phyloP scores from a whole-genome alignment of 2,888 invertebrate species.

The Stramonita haemastoma region DNA sequence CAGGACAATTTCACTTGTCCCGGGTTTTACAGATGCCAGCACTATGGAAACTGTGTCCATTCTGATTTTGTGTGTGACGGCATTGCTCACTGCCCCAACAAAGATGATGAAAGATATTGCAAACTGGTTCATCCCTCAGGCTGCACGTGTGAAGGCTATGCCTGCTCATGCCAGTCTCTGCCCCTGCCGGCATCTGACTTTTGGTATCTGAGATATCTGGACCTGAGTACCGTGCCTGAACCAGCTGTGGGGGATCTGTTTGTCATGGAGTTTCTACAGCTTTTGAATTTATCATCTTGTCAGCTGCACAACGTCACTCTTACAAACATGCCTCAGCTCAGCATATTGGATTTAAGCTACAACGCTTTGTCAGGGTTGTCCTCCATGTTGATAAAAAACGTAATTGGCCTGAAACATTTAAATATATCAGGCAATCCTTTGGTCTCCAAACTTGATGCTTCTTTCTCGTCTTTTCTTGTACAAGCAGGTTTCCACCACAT shows the following conservation, averaged over 20 bases:
- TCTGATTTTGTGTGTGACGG: background rate
- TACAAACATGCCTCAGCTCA: constrained; percentile 20
- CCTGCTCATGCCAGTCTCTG: background rate
- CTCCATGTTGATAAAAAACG: constrained; percentile 1
- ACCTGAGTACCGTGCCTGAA: background rate
- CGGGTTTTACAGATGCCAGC: background rate
- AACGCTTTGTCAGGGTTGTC: background rate
- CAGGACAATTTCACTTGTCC: background rate
- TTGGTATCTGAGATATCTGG: constrained; percentile 14
- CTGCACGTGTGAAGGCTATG: background rate
- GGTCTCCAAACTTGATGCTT: background rate
- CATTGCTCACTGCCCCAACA: background rate
- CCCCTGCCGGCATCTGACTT: background rate
- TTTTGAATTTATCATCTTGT: background rate
- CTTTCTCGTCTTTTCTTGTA: background rate
- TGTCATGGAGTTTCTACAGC: background rate
- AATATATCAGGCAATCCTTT: constrained; percentile 27
- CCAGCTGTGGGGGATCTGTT: background rate
- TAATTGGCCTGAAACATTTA: constrained; percentile 12
- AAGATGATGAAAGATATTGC: constrained; percentile 4
- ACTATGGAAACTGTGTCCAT: background rate
- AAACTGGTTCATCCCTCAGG: background rate
- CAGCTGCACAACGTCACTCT: background rate
- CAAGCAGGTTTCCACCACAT: background rate
- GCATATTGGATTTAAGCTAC: constrained; percentile 38